Base-by-base conservation (phyloP, 1,140 invertebrate genomes). In the Vanessa atalanta region DNA sequence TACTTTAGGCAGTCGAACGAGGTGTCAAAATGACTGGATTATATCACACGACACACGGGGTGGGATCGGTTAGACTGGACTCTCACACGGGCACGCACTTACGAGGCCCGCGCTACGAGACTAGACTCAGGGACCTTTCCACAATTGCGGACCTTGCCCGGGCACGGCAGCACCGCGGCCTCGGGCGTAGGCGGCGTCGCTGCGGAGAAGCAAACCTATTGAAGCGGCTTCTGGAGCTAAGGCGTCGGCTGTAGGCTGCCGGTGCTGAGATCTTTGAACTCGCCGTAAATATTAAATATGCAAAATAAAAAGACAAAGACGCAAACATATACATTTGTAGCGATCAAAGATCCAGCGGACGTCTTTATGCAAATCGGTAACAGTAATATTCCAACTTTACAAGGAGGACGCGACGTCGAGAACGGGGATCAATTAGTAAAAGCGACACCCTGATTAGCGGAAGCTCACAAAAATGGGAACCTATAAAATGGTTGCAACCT, bases 131-230 rank as follows among this genome's bases (percentile, higher is more conserved):
- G 69, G 79, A 83, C 80, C 78, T 88, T 83, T 65, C 87, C 90
- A 57, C 79, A 76, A 70, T 77, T 86, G 75, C 88, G 89, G 65
- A 93, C 89, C 82, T 84, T 86, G 77, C 93, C 93, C 50, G 93
- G 91, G 67, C 88, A 86, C n/a, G 93, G 93, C 72, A 93, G 78
- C 73, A 93, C 92, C 55, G 83, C 83, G 68, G 84, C 80, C 51
- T 89, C 89, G n/a, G 89, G 81, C 69, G 79, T 77, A 23, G 79
- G 77, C 64, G 81, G 80, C 57, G 80, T 73, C 73, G 84, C 88
- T 88, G 86, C 68, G 82, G 65, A 89, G 75, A 87, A 89, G 72
- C 80, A 84, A 63, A 84, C 76, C 74, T 68, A 64, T 68, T 72
- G 65, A 76, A 76, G 74, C 53, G 53, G 55, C 66, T 64, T 53